Percentiles rank a stretch among this genome's conserved stretches.
phyloP scores from a whole-genome alignment of 2,797 vertebrate species.

The Cirrhinus mrigala region DNA sequence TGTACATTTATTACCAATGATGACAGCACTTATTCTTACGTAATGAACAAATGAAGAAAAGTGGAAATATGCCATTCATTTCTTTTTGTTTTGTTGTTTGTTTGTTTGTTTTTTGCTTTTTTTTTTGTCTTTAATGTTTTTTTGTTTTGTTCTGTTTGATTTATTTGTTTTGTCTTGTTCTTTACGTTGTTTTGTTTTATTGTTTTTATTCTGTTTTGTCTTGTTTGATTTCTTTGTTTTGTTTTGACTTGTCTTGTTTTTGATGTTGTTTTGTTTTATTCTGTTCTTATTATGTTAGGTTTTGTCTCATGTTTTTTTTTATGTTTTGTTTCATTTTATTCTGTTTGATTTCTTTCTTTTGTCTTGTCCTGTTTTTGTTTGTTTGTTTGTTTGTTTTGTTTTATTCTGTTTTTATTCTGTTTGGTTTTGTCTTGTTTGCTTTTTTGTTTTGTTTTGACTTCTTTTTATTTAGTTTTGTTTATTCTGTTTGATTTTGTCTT shows the following conservation, averaged over 20 bases:
- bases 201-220: background rate
- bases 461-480: background rate
- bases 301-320: background rate
- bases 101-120: background rate
- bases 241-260: background rate
- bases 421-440: background rate
- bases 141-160: background rate
- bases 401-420: background rate
- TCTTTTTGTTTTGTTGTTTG: background rate
- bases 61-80: no score
- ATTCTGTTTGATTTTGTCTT: no score
- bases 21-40: no score
- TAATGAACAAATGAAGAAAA: no score
- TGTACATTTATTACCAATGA: no score
- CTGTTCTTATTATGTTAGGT: background rate
- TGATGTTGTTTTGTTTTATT: background rate
- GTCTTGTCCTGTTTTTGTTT: background rate
- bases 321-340: background rate
- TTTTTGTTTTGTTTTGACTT: no score
- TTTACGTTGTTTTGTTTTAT: background rate
- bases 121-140: background rate
- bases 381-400: background rate
- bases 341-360: background rate
- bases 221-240: background rate
- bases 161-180: background rate